Conservation (phyloP, 2,113 vertebrate species). For the Tychaedon coryphoeus region DNA sequence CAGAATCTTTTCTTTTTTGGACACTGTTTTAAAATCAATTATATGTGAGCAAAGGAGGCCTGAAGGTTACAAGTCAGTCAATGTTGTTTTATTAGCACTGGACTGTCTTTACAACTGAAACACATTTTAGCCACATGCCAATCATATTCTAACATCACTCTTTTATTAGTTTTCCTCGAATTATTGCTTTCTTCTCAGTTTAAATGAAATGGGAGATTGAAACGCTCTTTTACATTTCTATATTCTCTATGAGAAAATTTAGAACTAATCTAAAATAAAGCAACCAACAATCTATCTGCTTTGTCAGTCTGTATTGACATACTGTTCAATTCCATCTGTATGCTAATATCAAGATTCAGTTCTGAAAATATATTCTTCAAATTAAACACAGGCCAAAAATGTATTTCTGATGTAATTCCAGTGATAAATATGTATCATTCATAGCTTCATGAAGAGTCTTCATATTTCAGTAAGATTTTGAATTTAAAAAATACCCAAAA, state of each 20-base stretch:
- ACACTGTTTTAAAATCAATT: conserved; percentile 57
- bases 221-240: conserved; percentile 68
- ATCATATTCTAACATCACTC: conserved; percentile 36
- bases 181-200: conserved; percentile 67
- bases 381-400: conserved; percentile 53
- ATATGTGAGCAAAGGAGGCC: neutral
- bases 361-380: conserved; percentile 58
- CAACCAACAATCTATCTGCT: conserved; percentile 56
- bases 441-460: neutral
- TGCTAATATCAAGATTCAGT: conserved; percentile 71
- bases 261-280: conserved; percentile 66
- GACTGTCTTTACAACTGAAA: conserved; percentile 44
- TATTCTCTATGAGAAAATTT: conserved; percentile 54
- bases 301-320: conserved; percentile 71
- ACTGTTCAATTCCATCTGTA: conserved; percentile 70
- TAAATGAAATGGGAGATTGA: conserved; percentile 72
- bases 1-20: neutral
- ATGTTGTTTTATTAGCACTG: conserved; percentile 44
- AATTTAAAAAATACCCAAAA: neutral
- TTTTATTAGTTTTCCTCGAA: conserved; percentile 66
- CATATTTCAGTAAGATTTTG: conserved; percentile 21
- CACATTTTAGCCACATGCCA: conserved; percentile 58
- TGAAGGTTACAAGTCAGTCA: conserved; percentile 34
- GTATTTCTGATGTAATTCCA: conserved; percentile 36
- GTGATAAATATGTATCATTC: conserved; percentile 47